These are phyloP conservation scores for Tychaedon coryphoeus DNA, from an alignment of 2,113 vertebrate genomes.

Conservation along the genomic window DNA sequence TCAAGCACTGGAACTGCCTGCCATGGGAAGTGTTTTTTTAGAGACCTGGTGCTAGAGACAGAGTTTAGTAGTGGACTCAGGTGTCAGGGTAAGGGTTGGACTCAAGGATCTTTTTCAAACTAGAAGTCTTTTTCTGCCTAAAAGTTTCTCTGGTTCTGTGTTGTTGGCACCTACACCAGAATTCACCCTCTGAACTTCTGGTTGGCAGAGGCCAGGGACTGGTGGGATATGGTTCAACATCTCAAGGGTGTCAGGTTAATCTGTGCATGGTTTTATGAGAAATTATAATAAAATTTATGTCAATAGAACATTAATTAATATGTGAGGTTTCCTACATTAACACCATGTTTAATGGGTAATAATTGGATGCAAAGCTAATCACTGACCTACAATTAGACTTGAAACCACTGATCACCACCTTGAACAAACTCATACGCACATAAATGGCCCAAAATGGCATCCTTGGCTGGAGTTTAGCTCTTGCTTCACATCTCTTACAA, in stretches of 20 bases:
- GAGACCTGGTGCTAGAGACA: neutral
- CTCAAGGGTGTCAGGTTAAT: neutral
- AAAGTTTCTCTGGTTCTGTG: neutral
- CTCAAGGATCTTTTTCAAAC: neutral
- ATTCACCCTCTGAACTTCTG: neutral
- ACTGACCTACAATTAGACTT: neutral
- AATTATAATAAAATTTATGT: neutral
- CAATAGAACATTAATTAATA: neutral
- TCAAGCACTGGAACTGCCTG: neutral
- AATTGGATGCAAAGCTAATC: neutral
- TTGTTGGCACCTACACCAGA: neutral
- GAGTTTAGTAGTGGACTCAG: neutral
- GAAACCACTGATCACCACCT: neutral
- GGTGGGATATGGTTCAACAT: neutral
- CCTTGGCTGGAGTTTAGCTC: neutral
- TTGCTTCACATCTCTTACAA: neutral
- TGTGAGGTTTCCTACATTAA: neutral
- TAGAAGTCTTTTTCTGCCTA: neutral
- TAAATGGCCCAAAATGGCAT: neutral
- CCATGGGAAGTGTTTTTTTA: neutral
- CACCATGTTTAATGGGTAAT: neutral
- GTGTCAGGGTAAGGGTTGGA: neutral
- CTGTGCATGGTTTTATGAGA: rapidly evolving
- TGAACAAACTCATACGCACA: neutral
- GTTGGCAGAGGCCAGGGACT: neutral